Evolutionary conservation across 92 coral and sea anemone genomes (phyloP).

Genomic region (Umimayanthus kanabou): DNA sequence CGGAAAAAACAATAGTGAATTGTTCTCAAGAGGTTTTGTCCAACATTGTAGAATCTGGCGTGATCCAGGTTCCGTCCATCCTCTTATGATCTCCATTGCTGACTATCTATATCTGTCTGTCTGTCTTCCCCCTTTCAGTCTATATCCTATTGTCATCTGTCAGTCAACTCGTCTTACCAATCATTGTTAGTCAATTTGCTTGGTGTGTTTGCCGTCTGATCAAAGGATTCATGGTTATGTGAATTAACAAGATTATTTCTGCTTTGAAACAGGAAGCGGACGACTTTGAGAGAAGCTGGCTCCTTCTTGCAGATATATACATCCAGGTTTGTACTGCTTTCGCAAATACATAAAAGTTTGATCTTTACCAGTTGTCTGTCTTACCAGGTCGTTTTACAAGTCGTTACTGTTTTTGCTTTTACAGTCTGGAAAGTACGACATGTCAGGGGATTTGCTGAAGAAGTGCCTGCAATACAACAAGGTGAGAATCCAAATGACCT

Average conservation of each 20-base stretch:
- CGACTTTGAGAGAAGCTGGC: conserved; percentile 97
- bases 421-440: conserved; percentile 96
- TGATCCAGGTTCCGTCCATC: neutral
- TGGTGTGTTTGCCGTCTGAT: neutral
- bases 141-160: neutral
- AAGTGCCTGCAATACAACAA: conserved; percentile 95
- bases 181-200: neutral
- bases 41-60: neutral
- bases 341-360: no score
- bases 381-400: neutral
- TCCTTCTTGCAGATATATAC: conserved; percentile 94
- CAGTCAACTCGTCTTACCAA: neutral
- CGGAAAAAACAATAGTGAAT: no score
- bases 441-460: conserved; percentile 93
- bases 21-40: no score
- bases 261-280: conserved; percentile 81
- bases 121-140: neutral
- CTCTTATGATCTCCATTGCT: neutral
- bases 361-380: neutral
- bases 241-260: neutral
- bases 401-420: neutral
- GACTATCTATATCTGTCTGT: neutral
- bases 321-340: conserved; percentile 71
- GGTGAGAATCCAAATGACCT: conserved; percentile 45
- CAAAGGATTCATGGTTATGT: neutral